Percentiles rank a stretch among this genome's conserved stretches.
Conservation (phyloP, 2,797 vertebrate species). For the Tokudaia tokunoshimensis region DNA sequence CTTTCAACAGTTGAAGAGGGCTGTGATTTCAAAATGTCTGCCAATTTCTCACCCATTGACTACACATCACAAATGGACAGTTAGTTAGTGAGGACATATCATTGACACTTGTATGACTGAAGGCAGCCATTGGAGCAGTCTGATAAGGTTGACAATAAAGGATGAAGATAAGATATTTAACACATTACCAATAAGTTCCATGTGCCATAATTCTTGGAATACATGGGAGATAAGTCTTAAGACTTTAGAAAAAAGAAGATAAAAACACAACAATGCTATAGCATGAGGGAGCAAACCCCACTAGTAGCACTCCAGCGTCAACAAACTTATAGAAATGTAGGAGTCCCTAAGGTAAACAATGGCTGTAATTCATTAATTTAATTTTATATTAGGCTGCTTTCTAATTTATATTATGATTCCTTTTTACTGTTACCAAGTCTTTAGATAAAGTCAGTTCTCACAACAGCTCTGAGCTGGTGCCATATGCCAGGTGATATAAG, state of each 20-base stretch:
- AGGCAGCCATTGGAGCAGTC: neutral
- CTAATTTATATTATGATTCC: neutral
- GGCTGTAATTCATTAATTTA: neutral
- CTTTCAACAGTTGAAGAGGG: neutral
- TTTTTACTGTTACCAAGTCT: neutral
- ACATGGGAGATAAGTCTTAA: neutral
- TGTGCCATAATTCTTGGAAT: neutral
- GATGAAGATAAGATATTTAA: neutral
- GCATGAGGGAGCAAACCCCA: neutral
- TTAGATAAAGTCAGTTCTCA: conserved; percentile 11
- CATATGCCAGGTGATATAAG: neutral
- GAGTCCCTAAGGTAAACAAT: neutral
- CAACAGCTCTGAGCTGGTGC: neutral
- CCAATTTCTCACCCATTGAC: neutral
- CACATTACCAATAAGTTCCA: neutral
- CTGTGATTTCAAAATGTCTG: neutral
- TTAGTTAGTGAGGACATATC: neutral
- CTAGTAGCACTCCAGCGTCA: neutral
- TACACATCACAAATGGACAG: neutral
- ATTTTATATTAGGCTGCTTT: neutral
- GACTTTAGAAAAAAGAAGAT: neutral
- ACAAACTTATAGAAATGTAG: neutral
- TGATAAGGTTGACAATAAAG: neutral
- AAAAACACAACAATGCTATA: neutral
- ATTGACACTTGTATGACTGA: neutral